Conservation (phyloP, 2,113 vertebrate genomes). For the Thunnus thynnus region DNA sequence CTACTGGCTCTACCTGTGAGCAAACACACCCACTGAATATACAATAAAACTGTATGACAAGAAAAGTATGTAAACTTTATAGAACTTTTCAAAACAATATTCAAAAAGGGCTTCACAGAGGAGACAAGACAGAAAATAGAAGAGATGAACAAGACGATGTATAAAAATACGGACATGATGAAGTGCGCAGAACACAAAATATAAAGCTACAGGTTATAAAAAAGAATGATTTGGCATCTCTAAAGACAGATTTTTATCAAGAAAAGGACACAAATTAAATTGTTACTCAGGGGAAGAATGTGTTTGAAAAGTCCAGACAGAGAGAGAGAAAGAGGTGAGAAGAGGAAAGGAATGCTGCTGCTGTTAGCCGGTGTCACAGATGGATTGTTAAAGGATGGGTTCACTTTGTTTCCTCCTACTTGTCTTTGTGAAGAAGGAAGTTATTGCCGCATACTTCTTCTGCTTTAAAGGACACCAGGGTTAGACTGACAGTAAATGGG, state of each 20-base stretch:
- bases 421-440: slow-evolving; percentile 42
- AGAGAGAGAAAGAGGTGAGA: background rate
- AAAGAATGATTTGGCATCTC: background rate
- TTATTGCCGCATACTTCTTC: slow-evolving; percentile 30
- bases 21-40: slow-evolving; percentile 6
- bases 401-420: slow-evolving; percentile 24
- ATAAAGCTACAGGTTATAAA: background rate
- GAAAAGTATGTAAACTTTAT: background rate
- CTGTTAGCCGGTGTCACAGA: slow-evolving; percentile 10
- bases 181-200: background rate
- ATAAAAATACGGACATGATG: background rate
- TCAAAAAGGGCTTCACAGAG: background rate
- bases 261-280: background rate
- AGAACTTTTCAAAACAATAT: background rate
- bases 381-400: background rate
- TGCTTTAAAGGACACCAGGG: slow-evolving; percentile 5
- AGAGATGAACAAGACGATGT: background rate
- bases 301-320: background rate
- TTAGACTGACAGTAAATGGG: background rate
- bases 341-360: background rate
- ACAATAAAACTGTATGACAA: slow-evolving; percentile 1
- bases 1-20: slow-evolving; percentile 15
- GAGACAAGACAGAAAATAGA: background rate
- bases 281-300: background rate
- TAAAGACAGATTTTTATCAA: background rate